phyloP scores from a whole-genome alignment of 1,140 invertebrate genomes.

The Caenorhabditis tropicalis region DNA sequence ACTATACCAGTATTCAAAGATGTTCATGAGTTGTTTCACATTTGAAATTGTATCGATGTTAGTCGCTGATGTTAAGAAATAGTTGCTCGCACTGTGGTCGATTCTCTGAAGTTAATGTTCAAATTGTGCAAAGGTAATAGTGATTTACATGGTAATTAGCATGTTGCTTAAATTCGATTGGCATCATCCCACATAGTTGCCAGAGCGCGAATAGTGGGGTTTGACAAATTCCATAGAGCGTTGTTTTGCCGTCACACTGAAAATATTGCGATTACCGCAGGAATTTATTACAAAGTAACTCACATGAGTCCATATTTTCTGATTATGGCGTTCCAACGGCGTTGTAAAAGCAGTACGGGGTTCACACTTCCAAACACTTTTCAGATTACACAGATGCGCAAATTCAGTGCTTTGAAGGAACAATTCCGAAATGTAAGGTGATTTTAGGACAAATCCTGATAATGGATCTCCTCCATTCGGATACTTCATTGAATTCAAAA shows the following conservation, averaged over 20 bases:
- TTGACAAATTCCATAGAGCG: neutral
- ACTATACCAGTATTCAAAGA: constrained; percentile 33
- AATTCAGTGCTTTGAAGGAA: constrained; percentile 9
- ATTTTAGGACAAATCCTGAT: constrained; percentile 9
- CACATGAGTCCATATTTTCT: neutral
- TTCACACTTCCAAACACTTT: constrained; percentile 30
- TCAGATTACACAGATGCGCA: constrained; percentile 21
- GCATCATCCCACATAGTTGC: constrained; percentile 25
- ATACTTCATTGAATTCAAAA: constrained; percentile 8
- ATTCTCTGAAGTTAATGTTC: neutral
- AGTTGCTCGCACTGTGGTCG: constrained; percentile 13
- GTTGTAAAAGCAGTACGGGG: neutral
- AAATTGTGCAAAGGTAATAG: neutral
- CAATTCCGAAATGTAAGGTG: constrained; percentile 1
- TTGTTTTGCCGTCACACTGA: constrained; percentile 8
- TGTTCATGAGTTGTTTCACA: constrained; percentile 21
- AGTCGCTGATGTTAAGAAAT: constrained; percentile 7
- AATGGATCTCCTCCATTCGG: constrained; percentile 13
- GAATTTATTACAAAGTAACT: neutral
- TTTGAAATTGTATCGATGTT: constrained; percentile 19
- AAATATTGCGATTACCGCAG: neutral
- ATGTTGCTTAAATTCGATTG: constrained; percentile 6
- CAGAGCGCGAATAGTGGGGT: neutral
- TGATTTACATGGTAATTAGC: constrained; percentile 4
- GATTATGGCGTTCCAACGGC: neutral